phyloP scores from a whole-genome alignment of 2,888 invertebrate genomes.

The Cylloceria caligata region DNA sequence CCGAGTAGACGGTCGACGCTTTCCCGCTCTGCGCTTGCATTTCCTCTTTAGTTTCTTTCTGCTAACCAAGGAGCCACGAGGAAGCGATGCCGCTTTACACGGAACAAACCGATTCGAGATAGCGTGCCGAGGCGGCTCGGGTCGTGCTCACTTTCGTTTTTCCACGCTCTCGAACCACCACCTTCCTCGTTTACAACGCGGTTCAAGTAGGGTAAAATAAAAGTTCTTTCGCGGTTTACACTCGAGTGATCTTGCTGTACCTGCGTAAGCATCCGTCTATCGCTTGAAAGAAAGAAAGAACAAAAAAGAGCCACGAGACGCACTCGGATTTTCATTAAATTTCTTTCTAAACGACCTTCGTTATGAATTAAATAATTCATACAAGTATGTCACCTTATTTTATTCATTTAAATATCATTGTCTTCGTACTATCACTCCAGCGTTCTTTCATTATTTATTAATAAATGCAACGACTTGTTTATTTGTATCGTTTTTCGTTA shows the following conservation, averaged over 20 bases:
- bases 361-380: background rate
- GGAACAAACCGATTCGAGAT: conserved; percentile 60
- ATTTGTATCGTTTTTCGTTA: conserved; percentile 7
- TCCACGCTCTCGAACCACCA: conserved; percentile 65
- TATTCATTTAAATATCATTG: too few species aligned
- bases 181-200: conserved; percentile 30
- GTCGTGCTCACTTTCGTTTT: conserved; percentile 68
- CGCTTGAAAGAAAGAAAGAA: background rate
- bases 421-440: too few species aligned
- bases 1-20: conserved; percentile 15
- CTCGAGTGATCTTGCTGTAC: conserved; percentile 31
- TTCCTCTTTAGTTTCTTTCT: conserved; percentile 69
- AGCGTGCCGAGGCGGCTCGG: conserved; percentile 51
- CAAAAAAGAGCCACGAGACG: background rate
- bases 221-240: conserved; percentile 56
- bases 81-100: conserved; percentile 50
- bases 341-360: background rate
- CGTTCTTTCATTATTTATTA: background rate
- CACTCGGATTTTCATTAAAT: background rate
- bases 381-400: background rate
- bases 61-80: conserved; percentile 51
- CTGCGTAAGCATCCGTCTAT: conserved; percentile 12
- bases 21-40: conserved; percentile 62
- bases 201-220: conserved; percentile 30
- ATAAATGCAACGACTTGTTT: background rate